Conservation (phyloP, 2,888 invertebrate genomes). For the Lasioglossum leucozonium region DNA sequence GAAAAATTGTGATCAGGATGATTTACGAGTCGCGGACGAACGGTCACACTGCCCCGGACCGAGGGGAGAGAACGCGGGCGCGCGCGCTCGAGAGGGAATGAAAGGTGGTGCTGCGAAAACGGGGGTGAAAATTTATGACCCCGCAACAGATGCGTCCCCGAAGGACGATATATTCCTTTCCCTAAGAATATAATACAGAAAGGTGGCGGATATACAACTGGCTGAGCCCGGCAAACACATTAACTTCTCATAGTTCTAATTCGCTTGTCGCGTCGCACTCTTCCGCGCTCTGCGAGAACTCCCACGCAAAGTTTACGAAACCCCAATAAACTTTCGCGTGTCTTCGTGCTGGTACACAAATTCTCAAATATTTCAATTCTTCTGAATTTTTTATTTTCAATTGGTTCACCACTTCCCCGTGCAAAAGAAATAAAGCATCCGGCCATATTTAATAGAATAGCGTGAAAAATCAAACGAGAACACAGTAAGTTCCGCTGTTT, state of each 20-base stretch:
- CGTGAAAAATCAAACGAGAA: no score
- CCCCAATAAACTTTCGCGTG: neutral
- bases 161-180: constrained; percentile 72
- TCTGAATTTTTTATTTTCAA: no score
- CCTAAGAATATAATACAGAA: constrained; percentile 62
- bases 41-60: constrained; percentile 12
- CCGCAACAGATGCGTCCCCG: constrained; percentile 73
- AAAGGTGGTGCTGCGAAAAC: constrained; percentile 51
- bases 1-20: constrained; percentile 69
- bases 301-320: neutral
- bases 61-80: neutral
- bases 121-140: constrained; percentile 70
- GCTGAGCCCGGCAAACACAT: constrained; percentile 51
- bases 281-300: neutral
- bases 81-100: constrained; percentile 32
- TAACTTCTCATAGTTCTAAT: constrained; percentile 53
- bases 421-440: no score
- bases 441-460: no score
- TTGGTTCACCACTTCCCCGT: no score
- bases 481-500: no score
- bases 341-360: no score
- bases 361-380: no score
- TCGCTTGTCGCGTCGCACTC: neutral
- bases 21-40: constrained; percentile 65
- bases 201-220: constrained; percentile 46